Evolutionary conservation across 2,113 vertebrate species (phyloP), one percentile per base, ranked within the genome.

Genomic region (Thermophis baileyi): DNA sequence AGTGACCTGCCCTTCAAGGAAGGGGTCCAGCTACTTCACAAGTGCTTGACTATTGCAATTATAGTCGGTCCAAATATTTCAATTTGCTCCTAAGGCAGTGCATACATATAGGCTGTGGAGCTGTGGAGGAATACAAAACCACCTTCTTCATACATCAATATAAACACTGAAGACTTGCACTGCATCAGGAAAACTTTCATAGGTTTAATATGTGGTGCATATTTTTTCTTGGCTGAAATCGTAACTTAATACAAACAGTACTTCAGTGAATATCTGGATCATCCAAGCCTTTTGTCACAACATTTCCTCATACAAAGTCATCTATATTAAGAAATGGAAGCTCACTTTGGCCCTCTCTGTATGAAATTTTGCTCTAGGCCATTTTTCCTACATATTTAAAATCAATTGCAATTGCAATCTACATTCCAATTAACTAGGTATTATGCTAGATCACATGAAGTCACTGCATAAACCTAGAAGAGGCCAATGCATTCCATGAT

Each of bases 281-380:
- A 93, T 94, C 93, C 95, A 95, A 93, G 90, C 11, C 92, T 92
- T 96, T 60, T 94, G 95, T 95, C 95, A 81, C 88, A 97, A 96
- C 94, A 96, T 90, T 0, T 95, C 94, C 94, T 95, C 97, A 97
- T 97, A 97, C 97, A 96, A 94, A 49, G 93, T 47, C 14, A 93
- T 22, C 7, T 50, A 85, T 85, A 92, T 93, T 92, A 97, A 96
- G 93, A 88, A 94, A 96, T 55, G 94, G 93, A 95, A 96, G 53
- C 49, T 87, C 90, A 90, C 91, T 40, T 0, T 11, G 88, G 94
- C 89, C 95, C 90, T 94, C 92, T 50, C 90, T 94, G 90, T 93
- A 85, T 94, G 93, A 95, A 7, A 5, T 92, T 93, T 93, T 85
- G 92, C 91, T 94, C 90, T 91, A 94, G 95, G 92, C 91, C 94